phyloP scores from a whole-genome alignment of 2,113 vertebrate species.

The Bos indicus region DNA sequence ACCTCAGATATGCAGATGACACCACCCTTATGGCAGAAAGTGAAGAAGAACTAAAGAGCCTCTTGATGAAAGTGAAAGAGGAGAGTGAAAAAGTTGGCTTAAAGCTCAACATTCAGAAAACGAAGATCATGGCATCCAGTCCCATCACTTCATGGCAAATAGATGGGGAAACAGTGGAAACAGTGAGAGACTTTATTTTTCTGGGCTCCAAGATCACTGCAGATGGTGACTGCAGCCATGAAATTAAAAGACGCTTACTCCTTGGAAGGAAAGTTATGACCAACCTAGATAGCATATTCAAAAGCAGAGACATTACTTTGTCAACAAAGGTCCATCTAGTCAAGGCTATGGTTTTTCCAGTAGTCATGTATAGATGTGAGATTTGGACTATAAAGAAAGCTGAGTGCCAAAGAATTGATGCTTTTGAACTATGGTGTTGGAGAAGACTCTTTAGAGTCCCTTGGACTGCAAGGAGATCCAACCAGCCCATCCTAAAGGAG shows the following conservation, averaged over 20 bases:
- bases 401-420: background rate
- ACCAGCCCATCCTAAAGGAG: background rate
- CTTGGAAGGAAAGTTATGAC: background rate
- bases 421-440: background rate
- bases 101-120: background rate
- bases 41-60: background rate
- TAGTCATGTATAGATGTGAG: background rate
- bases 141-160: background rate
- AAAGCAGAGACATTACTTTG: background rate
- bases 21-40: background rate
- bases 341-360: background rate
- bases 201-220: background rate
- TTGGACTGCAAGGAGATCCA: background rate
- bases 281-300: background rate
- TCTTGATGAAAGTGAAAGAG: background rate
- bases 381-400: background rate
- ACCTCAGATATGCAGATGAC: background rate
- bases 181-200: background rate
- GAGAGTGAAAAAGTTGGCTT: background rate
- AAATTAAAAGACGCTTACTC: background rate
- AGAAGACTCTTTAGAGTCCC: background rate
- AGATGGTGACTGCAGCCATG: background rate
- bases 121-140: background rate
- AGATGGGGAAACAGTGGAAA: background rate
- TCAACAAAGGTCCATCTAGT: background rate